A percentile compares a stretch with the other conserved stretches of the same genome.
Evolutionary conservation across 2,113 vertebrate genomes (phyloP).

Genomic region (Gopherus flavomarginatus): DNA sequence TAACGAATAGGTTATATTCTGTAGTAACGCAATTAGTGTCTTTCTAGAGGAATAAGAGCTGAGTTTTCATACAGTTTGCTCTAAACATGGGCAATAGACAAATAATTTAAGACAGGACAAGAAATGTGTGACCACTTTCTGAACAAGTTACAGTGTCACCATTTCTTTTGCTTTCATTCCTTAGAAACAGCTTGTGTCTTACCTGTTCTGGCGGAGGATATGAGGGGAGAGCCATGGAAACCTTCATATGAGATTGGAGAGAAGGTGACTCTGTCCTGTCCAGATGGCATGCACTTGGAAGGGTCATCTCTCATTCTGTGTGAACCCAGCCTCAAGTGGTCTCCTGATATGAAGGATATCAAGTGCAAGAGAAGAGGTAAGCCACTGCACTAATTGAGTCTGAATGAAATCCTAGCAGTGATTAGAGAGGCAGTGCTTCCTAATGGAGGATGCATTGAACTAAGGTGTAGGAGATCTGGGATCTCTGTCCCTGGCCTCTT

Average conservation of each 20-base stretch:
- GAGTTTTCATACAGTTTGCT: background rate
- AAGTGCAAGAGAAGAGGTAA: constrained; percentile 83
- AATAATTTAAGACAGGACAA: background rate
- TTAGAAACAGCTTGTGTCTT: constrained; percentile 79
- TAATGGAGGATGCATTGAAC: background rate
- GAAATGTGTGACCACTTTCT: background rate
- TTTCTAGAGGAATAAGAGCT: background rate
- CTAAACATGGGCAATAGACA: background rate
- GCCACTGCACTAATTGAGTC: background rate
- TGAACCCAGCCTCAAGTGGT: constrained; percentile 91
- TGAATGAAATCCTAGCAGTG: background rate
- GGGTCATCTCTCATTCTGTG: constrained; percentile 81
- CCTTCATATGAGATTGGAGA: constrained; percentile 85
- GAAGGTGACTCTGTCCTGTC: constrained; percentile 85
- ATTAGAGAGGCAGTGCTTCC: background rate
- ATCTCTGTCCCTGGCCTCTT: background rate
- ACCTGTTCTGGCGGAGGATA: constrained; percentile 70
- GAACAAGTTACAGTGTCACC: background rate
- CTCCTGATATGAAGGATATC: constrained; percentile 76
- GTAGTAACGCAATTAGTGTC: accelerated
- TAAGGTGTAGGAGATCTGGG: background rate
- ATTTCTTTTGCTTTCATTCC: constrained; percentile 3
- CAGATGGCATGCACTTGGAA: constrained; percentile 67
- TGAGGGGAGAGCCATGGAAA: constrained; percentile 81
- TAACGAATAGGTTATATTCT: background rate